Evolutionary conservation across 2,888 invertebrate genomes (phyloP).

Genomic region (Taphrorychus bicolor): DNA sequence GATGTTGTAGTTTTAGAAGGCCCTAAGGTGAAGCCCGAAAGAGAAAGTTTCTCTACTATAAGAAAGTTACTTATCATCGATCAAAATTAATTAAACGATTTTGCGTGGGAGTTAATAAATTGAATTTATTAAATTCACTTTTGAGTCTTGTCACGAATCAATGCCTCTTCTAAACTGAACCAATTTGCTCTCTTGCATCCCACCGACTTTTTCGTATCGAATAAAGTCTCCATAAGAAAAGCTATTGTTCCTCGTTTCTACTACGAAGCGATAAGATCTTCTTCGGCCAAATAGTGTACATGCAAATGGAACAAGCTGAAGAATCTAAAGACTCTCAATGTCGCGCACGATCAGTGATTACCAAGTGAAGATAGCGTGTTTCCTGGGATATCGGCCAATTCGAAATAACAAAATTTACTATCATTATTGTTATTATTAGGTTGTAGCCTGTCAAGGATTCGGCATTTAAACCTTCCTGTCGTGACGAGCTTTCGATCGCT

Average conservation of each 20-base stretch:
- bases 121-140: no score
- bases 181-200: no score
- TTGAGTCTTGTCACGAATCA: no score
- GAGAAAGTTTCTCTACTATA: not conserved
- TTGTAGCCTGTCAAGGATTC: slow-evolving; percentile 25
- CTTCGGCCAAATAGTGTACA: not conserved
- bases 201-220: no score
- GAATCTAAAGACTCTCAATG: slow-evolving; percentile 21
- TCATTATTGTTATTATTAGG: slow-evolving; percentile 21
- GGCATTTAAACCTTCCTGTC: slow-evolving; percentile 9
- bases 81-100: not conserved
- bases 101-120: not conserved
- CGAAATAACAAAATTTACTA: slow-evolving; percentile 10
- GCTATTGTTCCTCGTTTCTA: not conserved
- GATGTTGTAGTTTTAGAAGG: not conserved
- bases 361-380: slow-evolving; percentile 11
- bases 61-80: not conserved
- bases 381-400: slow-evolving; percentile 13
- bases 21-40: not conserved
- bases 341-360: slow-evolving; percentile 21
- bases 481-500: no score
- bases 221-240: no score
- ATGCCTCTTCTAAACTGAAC: no score
- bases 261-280: not conserved
- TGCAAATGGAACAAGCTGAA: slow-evolving; percentile 5